Percentiles rank a stretch among this genome's conserved stretches.
Evolutionary conservation across 2,113 vertebrate species (phyloP).

Genomic region (Triplophysa siluroides): DNA sequence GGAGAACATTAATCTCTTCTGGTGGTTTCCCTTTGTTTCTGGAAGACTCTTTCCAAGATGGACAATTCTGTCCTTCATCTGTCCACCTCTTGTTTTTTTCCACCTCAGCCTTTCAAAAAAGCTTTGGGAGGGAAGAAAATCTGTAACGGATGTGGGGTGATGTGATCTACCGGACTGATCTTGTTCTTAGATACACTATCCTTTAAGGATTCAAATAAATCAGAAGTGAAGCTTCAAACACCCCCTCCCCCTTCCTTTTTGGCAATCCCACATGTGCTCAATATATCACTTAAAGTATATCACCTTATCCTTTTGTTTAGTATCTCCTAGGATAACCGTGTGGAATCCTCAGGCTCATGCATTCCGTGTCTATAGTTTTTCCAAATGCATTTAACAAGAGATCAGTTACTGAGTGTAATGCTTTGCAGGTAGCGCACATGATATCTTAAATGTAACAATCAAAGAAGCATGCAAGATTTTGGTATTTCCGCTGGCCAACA

Average conservation of each 20-base stretch:
- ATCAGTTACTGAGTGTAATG: constrained; percentile 87
- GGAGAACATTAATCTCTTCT: constrained; percentile 68
- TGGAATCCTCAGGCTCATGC: constrained; percentile 95
- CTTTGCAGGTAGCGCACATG: constrained; percentile 93
- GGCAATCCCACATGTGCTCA: constrained; percentile 79
- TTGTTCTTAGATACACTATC: constrained; percentile 74
- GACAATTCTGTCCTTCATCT: constrained; percentile 59
- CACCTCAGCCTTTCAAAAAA: constrained; percentile 49
- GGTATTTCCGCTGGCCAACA: constrained; percentile 92
- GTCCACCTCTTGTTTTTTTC: constrained; percentile 49
- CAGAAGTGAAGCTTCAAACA: constrained; percentile 64
- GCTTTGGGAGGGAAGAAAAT: constrained; percentile 49
- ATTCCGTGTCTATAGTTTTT: constrained; percentile 87
- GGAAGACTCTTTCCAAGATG: constrained; percentile 51
- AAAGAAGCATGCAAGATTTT: constrained; percentile 88
- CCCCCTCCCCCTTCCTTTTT: constrained; percentile 55
- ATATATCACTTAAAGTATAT: constrained; percentile 91
- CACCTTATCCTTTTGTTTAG: constrained; percentile 86
- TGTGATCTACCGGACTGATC: constrained; percentile 75
- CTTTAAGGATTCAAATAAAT: constrained; percentile 73
- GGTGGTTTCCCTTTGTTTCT: constrained; percentile 64
- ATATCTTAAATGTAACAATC: constrained; percentile 99
- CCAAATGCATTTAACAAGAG: constrained; percentile 94
- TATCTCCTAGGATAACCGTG: constrained; percentile 86
- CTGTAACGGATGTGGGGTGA: constrained; percentile 69